Base-by-base conservation (phyloP, 2,888 invertebrate species). In the Eurois occulta region DNA sequence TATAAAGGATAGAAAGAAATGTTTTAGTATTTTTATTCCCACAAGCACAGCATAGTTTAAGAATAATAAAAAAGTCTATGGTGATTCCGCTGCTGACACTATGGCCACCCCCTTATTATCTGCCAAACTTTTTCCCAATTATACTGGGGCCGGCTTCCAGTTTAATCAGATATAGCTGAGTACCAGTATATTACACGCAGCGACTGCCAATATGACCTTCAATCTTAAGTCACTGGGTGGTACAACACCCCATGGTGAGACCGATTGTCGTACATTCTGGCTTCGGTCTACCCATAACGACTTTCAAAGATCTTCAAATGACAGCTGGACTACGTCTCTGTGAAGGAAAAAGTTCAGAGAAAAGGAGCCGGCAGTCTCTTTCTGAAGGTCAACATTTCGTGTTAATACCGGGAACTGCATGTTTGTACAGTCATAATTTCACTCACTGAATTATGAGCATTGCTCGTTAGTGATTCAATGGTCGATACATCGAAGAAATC, bases 401-500 rank as follows among this genome's bases (percentile, higher is more conserved):
- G 1, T 38, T 38, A 8, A 10, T n/a, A 58, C 65, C n/a, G 38
- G 16, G n/a, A 16, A 24, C 41, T 28, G 18, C 41, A 28, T 43
- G 28, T 10, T 5, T 66, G 18, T 28, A 43, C 28, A 66, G 21
- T 7, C 43, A 43, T 13, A 11, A 55, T 43, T 66, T 66, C 28
- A 43, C 2, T 21, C 1, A 67, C 28, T 46, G 21, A 67, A 65
- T 52, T 35, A 69, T 52, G 48, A 35, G n/a, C 3, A 69, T 18
- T 35, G 8, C 21, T 62, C 10, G 28, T n/a, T 6, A 24, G 24
- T 16, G 11, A 41, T 58, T 58, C 32, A 73, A 43, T 73, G n/a
- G 32, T 5, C n/a, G 6, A 73, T 58, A n/a, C 16, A 35, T 72
- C 18, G 18, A 74, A 35, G n/a, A 73, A 18, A 55, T 72, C 43